Evolutionary conservation across 1,140 invertebrate genomes (phyloP), one percentile per base, ranked within the genome.

Genomic region (Cherax destructor): DNA sequence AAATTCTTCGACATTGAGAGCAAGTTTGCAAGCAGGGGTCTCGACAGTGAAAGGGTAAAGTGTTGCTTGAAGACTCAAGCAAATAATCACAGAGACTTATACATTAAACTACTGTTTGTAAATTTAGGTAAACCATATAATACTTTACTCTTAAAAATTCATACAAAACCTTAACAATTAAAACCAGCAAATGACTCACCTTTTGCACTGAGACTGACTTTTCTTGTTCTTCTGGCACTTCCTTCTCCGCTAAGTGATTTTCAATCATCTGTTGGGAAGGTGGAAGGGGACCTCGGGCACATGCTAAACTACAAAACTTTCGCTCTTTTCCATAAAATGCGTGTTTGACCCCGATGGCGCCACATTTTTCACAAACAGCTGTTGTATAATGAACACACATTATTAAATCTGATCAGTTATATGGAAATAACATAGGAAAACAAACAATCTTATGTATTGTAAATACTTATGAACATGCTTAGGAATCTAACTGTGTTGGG

Each of bases 351-450:
- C 97, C 97, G 93, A 98, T 97, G 56, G 97, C 97, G 83, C 97
- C 97, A 95, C 97, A 98, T 94, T 97, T 97, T 94, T 97, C 97
- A 95, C 97, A 98, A 59, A 98, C 97, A 93, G 97, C 97, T 97
- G 92, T 21, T 95, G 94, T 93, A 94, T 93, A 93, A 86, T 92
- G 88, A 81, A 59, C 18, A 52, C 21, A 59, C 30, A 13, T 21
- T 2, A 21, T 65, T 65, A 65, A 5, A 65, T 5, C 30, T 41
- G 30, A 41, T 41, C 30, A 41, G 30, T 41, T 41, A 41, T 41
- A 41, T 41, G 2, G 30, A 41, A 41, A 41, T 41, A 41, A 41
- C 2, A 41, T 41, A 41, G 30, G 30, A 41, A 41, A 41, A 41
- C 30, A 41, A 41, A 41, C 30, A 41, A 41, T 41, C 30, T 41